A percentile compares a stretch with the other conserved stretches of the same genome.
phyloP scores from a whole-genome alignment of 2,113 vertebrate species.

The Pithys albifrons region DNA sequence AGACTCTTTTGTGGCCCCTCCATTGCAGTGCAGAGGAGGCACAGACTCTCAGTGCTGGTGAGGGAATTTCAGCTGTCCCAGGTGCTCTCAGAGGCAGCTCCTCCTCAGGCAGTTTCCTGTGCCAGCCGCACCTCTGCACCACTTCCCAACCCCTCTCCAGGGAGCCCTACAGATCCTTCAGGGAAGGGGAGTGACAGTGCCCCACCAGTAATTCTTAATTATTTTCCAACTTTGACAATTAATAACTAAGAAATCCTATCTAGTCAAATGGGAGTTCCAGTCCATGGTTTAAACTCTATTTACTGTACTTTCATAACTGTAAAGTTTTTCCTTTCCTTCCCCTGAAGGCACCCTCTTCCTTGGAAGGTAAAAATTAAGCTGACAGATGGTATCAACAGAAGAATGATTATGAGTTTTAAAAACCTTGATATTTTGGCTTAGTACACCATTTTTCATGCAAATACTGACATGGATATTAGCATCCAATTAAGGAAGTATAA shows the following conservation, averaged over 20 bases:
- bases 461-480: constrained; percentile 54
- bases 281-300: background rate
- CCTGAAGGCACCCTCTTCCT: constrained; percentile 4
- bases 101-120: background rate
- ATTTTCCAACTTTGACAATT: constrained; percentile 31
- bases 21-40: background rate
- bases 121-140: rapidly evolving
- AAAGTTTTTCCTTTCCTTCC: background rate
- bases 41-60: background rate
- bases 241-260: background rate
- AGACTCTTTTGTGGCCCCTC: background rate
- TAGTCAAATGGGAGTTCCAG: background rate
- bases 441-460: constrained; percentile 43
- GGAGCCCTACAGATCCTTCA: background rate
- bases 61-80: background rate
- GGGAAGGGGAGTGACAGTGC: background rate
- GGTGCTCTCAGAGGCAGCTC: background rate
- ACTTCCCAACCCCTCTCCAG: background rate
- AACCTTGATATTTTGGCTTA: constrained; percentile 57
- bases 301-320: background rate
- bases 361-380: constrained; percentile 47
- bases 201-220: constrained; percentile 1
- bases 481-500: constrained; percentile 55
- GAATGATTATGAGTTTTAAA: constrained; percentile 52
- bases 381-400: constrained; percentile 60